These are phyloP conservation scores for Hyalella azteca DNA, from an alignment of 2,888 invertebrate species.

Conservation along the genomic window DNA sequence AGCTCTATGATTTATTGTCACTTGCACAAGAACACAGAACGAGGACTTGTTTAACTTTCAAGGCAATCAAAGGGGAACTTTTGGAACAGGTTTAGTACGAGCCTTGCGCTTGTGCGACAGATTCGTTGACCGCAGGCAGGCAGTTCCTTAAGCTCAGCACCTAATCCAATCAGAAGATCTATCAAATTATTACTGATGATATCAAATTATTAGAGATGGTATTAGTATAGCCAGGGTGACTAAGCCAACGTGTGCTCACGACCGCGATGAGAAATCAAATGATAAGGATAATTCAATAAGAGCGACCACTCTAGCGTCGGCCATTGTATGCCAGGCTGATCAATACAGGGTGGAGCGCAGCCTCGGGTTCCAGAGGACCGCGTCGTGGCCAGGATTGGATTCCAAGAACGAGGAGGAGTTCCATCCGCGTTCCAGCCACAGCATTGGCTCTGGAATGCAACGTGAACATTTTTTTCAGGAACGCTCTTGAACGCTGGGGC, in stretches of 20 bases:
- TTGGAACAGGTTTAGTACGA: no score
- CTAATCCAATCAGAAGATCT: conserved; percentile 59
- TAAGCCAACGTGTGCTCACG: conserved; percentile 63
- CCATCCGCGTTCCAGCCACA: background rate
- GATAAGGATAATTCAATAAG: conserved; percentile 82
- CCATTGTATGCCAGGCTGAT: conserved; percentile 7
- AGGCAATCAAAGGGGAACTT: no score
- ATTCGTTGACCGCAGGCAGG: background rate
- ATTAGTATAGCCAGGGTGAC: conserved; percentile 60
- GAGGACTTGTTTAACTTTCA: no score
- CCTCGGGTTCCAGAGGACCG: background rate
- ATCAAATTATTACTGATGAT: conserved; percentile 66
- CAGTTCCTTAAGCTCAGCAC: conserved; percentile 37
- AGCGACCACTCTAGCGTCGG: conserved; percentile 44
- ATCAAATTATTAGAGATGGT: conserved; percentile 61
- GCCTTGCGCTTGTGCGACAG: no score
- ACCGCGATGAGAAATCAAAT: conserved; percentile 70
- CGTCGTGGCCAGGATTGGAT: background rate
- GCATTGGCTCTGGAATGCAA: conserved; percentile 3
- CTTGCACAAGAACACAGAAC: no score
- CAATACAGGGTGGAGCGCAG: background rate
- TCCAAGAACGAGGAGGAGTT: background rate
- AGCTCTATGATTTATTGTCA: no score
- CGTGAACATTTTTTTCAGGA: background rate
- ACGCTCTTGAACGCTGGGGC: background rate